These are phyloP conservation scores for Nerophis ophidion DNA, from an alignment of 2,113 vertebrate species.

Conservation along the genomic window DNA sequence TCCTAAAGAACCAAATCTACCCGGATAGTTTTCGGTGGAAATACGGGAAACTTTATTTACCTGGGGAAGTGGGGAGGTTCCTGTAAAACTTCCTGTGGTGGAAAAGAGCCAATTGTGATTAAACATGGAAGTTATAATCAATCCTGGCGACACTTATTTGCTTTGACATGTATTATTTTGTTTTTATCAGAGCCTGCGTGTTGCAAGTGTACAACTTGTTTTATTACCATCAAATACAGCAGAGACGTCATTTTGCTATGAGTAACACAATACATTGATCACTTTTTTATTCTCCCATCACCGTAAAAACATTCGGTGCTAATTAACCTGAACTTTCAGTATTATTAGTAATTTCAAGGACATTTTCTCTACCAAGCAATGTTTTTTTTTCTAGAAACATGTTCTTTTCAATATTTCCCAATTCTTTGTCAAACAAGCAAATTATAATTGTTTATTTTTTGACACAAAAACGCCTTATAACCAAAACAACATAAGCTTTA, in stretches of 20 bases:
- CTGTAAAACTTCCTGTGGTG: no score
- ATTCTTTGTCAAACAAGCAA: not conserved
- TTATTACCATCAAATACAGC: constrained; percentile 16
- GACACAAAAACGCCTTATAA: not conserved
- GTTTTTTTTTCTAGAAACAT: not conserved
- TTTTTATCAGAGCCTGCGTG: constrained; percentile 9
- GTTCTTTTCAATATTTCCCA: constrained; percentile 19
- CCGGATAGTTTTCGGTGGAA: no score
- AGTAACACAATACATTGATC: constrained; percentile 30
- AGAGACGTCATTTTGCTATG: constrained; percentile 33
- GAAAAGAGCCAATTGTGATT: not conserved
- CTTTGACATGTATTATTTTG: constrained; percentile 14
- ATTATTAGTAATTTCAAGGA: constrained; percentile 17
- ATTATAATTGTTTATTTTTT: not conserved
- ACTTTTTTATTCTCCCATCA: not conserved
- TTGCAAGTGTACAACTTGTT: constrained; percentile 1
- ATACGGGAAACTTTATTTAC: no score
- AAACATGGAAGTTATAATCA: constrained; percentile 12
- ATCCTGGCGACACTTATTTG: constrained; percentile 7
- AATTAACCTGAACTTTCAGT: constrained; percentile 24
- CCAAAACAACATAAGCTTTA: not conserved
- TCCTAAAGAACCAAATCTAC: no score
- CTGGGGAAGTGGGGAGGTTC: no score
- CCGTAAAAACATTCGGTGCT: constrained; percentile 9
- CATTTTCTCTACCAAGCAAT: constrained; percentile 14